Evolutionary conservation across 1,140 invertebrate species (phyloP).

Genomic region (Ceratoteleas bidentatus): DNA sequence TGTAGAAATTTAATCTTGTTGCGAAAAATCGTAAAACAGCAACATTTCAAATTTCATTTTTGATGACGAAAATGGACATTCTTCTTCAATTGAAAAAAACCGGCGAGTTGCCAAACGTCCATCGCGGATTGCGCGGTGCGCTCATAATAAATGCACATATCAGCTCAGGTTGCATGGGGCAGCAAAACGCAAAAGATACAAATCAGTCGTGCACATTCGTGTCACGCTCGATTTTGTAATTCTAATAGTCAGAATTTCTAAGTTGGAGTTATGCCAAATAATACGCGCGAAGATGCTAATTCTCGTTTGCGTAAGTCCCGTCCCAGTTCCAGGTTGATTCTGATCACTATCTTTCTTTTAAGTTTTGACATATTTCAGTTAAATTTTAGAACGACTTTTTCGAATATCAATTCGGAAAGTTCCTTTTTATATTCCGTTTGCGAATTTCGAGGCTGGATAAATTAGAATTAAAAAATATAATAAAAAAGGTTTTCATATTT

Average conservation of each 20-base stretch:
- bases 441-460: too few relatives aligned
- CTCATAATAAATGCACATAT: constrained; percentile 50
- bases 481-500: too few relatives aligned
- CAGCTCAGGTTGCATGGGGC: constrained; percentile 29
- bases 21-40: too few relatives aligned
- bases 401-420: neutral
- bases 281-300: constrained; percentile 44
- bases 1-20: too few relatives aligned
- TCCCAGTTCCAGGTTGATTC: constrained; percentile 31
- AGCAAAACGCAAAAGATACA: constrained; percentile 27
- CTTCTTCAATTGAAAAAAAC: too few relatives aligned
- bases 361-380: neutral
- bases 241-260: constrained; percentile 62
- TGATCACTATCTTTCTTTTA: constrained; percentile 34
- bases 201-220: constrained; percentile 56
- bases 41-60: too few relatives aligned
- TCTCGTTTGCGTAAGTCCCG: constrained; percentile 46
- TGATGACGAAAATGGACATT: too few relatives aligned
- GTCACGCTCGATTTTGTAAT: constrained; percentile 65
- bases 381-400: neutral
- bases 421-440: too few relatives aligned
- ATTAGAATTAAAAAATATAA: too few relatives aligned
- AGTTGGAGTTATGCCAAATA: constrained; percentile 42
- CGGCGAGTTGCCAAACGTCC: too few relatives aligned
- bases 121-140: constrained; percentile 19